Evolutionary conservation across 2,888 invertebrate species (phyloP).

Genomic region (Trichacis sp.): DNA sequence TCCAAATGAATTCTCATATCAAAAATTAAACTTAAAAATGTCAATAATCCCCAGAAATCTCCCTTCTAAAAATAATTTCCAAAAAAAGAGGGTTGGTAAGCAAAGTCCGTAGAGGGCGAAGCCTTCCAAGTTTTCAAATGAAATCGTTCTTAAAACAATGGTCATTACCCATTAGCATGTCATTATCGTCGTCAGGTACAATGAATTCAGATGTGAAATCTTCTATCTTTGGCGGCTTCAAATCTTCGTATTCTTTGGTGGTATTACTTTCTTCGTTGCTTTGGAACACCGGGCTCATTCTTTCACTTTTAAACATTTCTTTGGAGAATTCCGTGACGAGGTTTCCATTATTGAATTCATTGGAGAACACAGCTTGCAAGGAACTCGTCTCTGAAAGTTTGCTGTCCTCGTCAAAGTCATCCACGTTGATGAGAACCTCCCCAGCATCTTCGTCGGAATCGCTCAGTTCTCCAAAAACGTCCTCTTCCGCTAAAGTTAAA

Average conservation of each 20-base stretch:
- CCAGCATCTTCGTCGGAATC: conserved; percentile 89
- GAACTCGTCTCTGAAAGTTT: conserved; percentile 79
- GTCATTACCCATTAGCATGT: too few relatives aligned
- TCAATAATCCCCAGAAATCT: too few relatives aligned
- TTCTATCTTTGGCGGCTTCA: conserved; percentile 55
- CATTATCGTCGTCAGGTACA: conserved; percentile 49
- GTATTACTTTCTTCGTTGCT: conserved; percentile 50
- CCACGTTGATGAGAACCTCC: conserved; percentile 76
- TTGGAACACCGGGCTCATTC: conserved; percentile 13
- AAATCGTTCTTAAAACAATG: too few relatives aligned
- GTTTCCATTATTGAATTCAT: too few relatives aligned
- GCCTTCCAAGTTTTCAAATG: too few relatives aligned
- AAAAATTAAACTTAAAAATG: too few relatives aligned
- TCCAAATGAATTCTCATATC: too few relatives aligned
- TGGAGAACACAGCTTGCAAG: conserved; percentile 67
- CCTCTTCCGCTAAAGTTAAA: conserved; percentile 76
- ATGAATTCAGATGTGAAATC: conserved; percentile 59
- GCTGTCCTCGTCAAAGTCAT: conserved; percentile 85
- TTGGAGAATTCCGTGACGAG: conserved; percentile 68
- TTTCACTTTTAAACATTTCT: conserved; percentile 72
- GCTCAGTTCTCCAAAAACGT: conserved; percentile 92
- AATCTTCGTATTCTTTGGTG: conserved; percentile 35
- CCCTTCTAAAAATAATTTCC: too few relatives aligned
- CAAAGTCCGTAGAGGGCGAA: too few relatives aligned
- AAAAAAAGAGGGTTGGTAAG: too few relatives aligned